Base-by-base conservation (phyloP, 2,113 vertebrate species). In the Otis tarda region DNA sequence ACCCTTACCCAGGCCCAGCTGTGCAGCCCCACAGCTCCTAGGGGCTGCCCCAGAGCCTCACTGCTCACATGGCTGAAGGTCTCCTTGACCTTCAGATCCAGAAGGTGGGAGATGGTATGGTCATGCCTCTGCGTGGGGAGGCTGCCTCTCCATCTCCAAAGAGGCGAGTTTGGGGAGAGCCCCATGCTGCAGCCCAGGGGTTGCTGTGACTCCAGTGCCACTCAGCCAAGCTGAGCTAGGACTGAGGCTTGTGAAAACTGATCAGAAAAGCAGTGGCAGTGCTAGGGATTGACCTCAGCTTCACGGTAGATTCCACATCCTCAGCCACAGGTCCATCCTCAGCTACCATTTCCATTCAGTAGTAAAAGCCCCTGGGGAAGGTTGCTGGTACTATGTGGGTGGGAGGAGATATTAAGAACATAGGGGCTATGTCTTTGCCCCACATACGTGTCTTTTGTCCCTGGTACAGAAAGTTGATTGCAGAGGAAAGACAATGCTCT, bases 1-100 rank as follows among this genome's bases (percentile, higher is more conserved):
- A 27, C 31, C 23, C 9, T 59, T 80, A 28, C 3, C 45, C 17
- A 86, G 31, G 33, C 31, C 70, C 35, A 18, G 11, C 30, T 64
- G 8, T 57, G 41, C n/a, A 74, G 52, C 28, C 52, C n/a, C 53
- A 14, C 23, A 37, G 31, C 8, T 19, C 9, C 14, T 4, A 6
- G 25, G 33, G 24, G 4, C 67, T 83, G 18, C 33, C 8, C 59
- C 2, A 1, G n/a, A 55, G 23, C 8, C 0, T 73, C 0, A 0
- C 22, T 76, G 33, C 27, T 74, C 8, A 0, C 22, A 4, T 0
- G 2, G 56, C 39, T 84, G 23, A 77, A 77, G 14, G 24, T 53
- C 47, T 78, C 37, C 50, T 63, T 79, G 31, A 70, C 60, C 37
- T 94, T 74, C 45, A 65, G 2, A 77, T 74, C 55, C 30, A 50